Evolutionary conservation across 2,888 invertebrate species (phyloP), one percentile per base, ranked within the genome.

Genomic region (Cataglyphis cursor): DNA sequence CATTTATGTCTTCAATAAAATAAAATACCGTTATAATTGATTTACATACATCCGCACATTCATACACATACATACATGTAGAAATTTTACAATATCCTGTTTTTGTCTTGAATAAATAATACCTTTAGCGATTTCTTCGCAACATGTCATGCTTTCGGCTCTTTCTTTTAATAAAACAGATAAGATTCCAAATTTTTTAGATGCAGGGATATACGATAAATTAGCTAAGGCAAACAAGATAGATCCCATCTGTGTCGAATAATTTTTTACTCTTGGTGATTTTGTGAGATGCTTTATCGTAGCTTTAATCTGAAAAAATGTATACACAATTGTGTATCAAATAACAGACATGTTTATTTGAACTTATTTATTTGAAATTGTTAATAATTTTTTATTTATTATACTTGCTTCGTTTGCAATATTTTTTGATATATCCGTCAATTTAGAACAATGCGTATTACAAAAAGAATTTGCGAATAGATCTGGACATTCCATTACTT

Each of bases 161-260:
- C 83, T 51, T 70, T 85, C 84, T 8, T 81, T 83, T 24, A 87
- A 44, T 0, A 89, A 44, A 0, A 44, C 62, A 0, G 74, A 83
- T 31, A 89, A 31, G 4, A 61, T 76, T 28, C n/a, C 54, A n/a
- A 81, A 41, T 44, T 73, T 85, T 0, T 76, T 28, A 0, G 87
- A 81, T 9, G n/a, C 35, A 1, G 51, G 15, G 24, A 48, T 62
- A 0, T 24, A 9, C 2, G 83, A 41, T 10, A 74, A 48, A 3
- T n/a, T 38, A 21, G 81, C 75, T 18, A 87, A 24, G 3, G 18
- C 65, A 8, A 9, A 38, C 9, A 88, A 38, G 18, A 74, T 44
- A 0, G 75, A 41, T 57, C 74, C 83, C 9, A 86, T 41, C 15
- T 80, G 70, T 0, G 28, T 1, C 0, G 74, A 61, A 10, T 87